Conservation (phyloP, 1,140 invertebrate genomes). For the Paraescarpia echinospica region DNA sequence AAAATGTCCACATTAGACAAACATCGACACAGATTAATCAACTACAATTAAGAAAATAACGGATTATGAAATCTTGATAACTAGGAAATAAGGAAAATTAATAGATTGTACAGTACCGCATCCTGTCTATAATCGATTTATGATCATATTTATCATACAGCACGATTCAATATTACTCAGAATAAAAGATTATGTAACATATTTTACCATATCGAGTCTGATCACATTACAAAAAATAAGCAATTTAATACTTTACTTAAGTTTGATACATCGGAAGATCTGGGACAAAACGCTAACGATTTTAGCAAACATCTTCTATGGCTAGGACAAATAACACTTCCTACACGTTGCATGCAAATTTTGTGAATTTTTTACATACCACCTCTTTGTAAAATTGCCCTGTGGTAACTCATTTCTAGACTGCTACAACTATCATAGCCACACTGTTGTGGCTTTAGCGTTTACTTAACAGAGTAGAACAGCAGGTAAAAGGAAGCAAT, state of each 20-base stretch:
- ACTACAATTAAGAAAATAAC: neutral
- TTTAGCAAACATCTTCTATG: neutral
- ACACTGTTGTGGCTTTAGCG: neutral
- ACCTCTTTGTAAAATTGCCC: too few relatives aligned
- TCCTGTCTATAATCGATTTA: too few relatives aligned
- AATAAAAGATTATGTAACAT: neutral
- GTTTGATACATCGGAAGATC: neutral
- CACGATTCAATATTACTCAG: too few relatives aligned
- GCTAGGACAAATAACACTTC: neutral
- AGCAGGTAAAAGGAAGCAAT: neutral
- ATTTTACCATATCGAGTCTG: neutral
- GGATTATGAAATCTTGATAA: neutral
- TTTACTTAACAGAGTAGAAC: neutral
- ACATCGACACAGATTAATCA: neutral
- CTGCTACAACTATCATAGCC: neutral
- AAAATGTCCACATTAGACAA: neutral
- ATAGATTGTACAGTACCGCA: too few relatives aligned
- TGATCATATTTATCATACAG: too few relatives aligned
- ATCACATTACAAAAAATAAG: neutral
- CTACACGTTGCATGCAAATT: neutral
- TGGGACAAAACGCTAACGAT: neutral
- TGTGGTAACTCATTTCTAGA: neutral
- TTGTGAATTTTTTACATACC: neutral
- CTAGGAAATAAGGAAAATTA: too few relatives aligned
- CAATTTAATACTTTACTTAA: neutral